Base-by-base conservation (phyloP, 2,797 vertebrate species). In the Enteromius treurensis region DNA sequence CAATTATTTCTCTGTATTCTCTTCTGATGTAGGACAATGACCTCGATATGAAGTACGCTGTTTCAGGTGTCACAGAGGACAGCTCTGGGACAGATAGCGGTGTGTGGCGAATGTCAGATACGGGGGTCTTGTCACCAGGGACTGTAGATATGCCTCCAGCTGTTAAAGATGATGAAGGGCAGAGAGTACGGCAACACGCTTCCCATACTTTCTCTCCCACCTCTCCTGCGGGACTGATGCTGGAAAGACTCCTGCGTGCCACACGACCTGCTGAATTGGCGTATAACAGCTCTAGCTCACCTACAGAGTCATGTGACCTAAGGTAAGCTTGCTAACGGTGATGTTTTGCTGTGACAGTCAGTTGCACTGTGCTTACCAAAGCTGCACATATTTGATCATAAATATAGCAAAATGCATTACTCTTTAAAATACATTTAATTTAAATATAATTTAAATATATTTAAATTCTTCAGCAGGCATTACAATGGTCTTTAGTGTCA, bases 241-340 rank as follows among this genome's bases (percentile, higher is more conserved):
- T 91, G 55, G 86, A 89, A 77, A 92, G 91, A 76, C 88, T 94
- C 5, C 92, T 85, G 84, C 86, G 89, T 47, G 82, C 91, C 15
- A 87, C 91, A 71, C 91, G 91, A 81, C 86, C 86, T 0, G 90
- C 84, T 0, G 91, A 87, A 78, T 89, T 77, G 34, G 89, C 88
- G 88, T 86, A 88, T 87, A 92, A 90, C 58, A 92, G 91, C 32
- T 88, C 90, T 55, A 90, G 89, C 83, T 92, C 91, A 3, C 86
- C 90, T 26, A 88, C 87, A 90, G 95, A 95, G 64, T 88, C 93
- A 79, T 96, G 93, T 85, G 96, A 95, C 90, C 95, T 95, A 89
- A 99, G 97, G 98, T 99, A 93, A 83, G 26, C 55, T 19, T 77
- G 42, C 34, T 37, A 49, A 58, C 51, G n/a, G 34, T 29, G 62